Evolutionary conservation across 30 jellyfish, hydroid and myxozoan species (phyloP), one percentile per base, ranked within the genome.

Genomic region (Pelagia noctiluca): DNA sequence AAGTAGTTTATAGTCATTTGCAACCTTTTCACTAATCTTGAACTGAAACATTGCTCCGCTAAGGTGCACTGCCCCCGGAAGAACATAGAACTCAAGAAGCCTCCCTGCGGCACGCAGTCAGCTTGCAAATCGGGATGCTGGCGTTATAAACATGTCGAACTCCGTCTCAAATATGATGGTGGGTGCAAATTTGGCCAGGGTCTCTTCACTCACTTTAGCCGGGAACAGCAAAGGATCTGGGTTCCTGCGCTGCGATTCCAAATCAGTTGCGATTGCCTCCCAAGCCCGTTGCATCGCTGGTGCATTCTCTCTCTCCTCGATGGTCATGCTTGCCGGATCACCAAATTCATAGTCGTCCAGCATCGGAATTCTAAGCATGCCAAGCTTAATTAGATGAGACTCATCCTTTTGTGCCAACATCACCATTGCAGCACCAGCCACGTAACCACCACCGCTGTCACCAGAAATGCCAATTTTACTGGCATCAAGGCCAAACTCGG

Each of bases 171-270:
- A 52, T 23, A 82, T 50, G 30, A 82, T 70, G 13, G 76, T 66
- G 2, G 91, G 91, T 0, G 78, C 70, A 48, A 82, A 50, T 67
- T 82, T 82, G 0, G 67, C 70, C 35, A 82, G 23, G 34, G 68
- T 69, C 34, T 82, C 85, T 36, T 82, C 91, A 23, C 30, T 35
- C 3, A 85, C 91, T 33, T 65, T 82, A 49, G 85, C 91, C 3
- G 91, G 91, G 83, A 82, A 82, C 12, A 82, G 78, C 19, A 82
- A 23, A 7, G 91, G 91, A 47, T 82, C 91, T 3, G 78, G 21
- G 3, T 26, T 12, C 73, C 37, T 36, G 7, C 78, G 36, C 52
- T 82, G 91, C 26, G 35, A 53, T 18, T 82, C 91, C 13, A 68
- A 53, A 67, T 82, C 85, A 47, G 69, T 54, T 1, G 85, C 91